Percentiles rank a stretch among this genome's conserved stretches.
Evolutionary conservation across 2,888 invertebrate species (phyloP).

Genomic region (Hermodice carunculata): DNA sequence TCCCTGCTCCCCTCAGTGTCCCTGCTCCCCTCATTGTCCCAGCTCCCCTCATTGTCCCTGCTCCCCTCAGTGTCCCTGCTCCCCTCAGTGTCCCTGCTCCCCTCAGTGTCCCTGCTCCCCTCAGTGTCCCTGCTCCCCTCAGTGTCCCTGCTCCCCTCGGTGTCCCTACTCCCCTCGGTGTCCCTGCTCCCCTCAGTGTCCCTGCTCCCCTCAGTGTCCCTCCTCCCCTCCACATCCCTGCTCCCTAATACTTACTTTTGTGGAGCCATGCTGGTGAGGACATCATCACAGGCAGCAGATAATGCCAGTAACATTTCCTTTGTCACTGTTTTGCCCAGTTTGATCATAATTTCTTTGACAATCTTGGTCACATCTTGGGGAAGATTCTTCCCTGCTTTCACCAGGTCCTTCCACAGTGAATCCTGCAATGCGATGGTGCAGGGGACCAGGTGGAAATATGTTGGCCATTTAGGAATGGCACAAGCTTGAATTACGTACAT

Average conservation of each 20-base stretch:
- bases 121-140: no score
- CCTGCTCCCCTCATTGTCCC: no score
- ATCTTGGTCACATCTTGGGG: not conserved
- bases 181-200: no score
- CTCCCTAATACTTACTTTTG: not conserved
- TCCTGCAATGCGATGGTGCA: conserved; percentile 44
- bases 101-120: no score
- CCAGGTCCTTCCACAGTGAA: conserved; percentile 18
- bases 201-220: no score
- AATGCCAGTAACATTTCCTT: not conserved
- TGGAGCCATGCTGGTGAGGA: not conserved
- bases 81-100: no score
- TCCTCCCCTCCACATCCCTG: no score
- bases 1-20: no score
- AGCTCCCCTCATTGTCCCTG: no score
- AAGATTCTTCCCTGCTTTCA: not conserved
- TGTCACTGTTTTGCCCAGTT: not conserved
- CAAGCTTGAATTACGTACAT: conserved; percentile 46
- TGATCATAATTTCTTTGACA: not conserved
- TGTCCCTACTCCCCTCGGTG: no score
- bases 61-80: no score
- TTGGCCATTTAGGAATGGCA: conserved; percentile 18
- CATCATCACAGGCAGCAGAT: conserved; percentile 6
- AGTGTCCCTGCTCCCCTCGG: no score
- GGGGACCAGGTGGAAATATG: conserved; percentile 29